Conservation (phyloP, 2,888 invertebrate species). For the Drosophila sordidula region DNA sequence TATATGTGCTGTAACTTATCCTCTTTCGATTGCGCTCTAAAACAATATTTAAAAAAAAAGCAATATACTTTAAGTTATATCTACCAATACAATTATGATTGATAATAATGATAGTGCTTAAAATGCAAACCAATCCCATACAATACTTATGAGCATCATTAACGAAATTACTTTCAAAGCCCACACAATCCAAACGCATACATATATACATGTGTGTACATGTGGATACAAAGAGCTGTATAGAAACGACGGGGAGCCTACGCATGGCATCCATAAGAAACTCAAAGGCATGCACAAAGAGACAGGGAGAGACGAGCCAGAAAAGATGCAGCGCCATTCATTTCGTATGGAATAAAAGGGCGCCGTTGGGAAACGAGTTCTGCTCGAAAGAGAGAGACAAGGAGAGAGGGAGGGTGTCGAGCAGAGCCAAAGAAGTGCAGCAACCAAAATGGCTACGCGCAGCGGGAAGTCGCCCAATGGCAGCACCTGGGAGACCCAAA, state of each 20-base stretch:
- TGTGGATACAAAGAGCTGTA: neutral
- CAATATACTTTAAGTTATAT: neutral
- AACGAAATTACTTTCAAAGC: conserved; percentile 12
- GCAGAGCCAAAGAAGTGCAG: conserved; percentile 40
- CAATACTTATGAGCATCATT: conserved; percentile 8
- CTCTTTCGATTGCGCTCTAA: neutral
- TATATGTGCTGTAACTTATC: neutral
- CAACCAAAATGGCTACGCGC: conserved; percentile 67
- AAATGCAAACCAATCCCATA: conserved; percentile 12
- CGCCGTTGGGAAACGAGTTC: conserved; percentile 43
- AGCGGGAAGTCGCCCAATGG: conserved; percentile 57
- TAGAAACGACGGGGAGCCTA: conserved; percentile 34
- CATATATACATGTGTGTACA: neutral
- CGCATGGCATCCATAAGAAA: conserved; percentile 42
- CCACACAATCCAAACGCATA: conserved; percentile 21
- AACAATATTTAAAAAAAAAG: neutral
- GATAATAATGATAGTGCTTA: conserved; percentile 6
- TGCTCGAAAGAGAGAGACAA: conserved; percentile 11
- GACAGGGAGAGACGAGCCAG: conserved; percentile 30
- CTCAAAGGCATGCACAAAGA: conserved; percentile 27
- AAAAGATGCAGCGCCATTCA: conserved; percentile 49
- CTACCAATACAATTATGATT: conserved; percentile 10
- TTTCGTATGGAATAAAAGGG: conserved; percentile 40
- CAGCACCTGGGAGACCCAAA: conserved; percentile 24
- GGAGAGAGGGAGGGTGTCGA: conserved; percentile 6